Percentiles rank a stretch among this genome's conserved stretches.
Evolutionary conservation across 53 echinoderm and acorn worm genomes (phyloP).

Genomic region (Stichopus horrens): DNA sequence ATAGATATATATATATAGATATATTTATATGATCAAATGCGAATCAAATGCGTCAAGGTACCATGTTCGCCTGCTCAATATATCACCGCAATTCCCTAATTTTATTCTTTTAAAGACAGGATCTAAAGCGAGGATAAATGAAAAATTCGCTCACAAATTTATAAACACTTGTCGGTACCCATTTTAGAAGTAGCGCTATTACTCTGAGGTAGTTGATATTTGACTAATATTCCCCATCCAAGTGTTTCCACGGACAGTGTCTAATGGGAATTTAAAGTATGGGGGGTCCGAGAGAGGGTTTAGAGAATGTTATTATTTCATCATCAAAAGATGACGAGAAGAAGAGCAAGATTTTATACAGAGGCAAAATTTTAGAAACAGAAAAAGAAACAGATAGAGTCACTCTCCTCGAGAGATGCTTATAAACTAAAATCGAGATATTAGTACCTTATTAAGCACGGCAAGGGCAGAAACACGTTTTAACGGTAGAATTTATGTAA

Average conservation of each 20-base stretch:
- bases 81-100: neutral
- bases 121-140: neutral
- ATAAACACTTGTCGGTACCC: slow-evolving; percentile 26
- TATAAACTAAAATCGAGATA: neutral
- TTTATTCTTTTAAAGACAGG: neutral
- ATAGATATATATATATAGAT: neutral
- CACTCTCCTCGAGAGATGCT: neutral
- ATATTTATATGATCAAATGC: neutral
- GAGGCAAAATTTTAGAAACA: neutral
- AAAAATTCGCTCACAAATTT: neutral
- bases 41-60: neutral
- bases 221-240: slow-evolving; percentile 4
- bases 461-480: neutral
- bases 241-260: slow-evolving; percentile 28
- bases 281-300: neutral
- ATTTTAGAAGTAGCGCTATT: slow-evolving; percentile 20
- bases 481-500: neutral
- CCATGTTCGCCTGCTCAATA: neutral
- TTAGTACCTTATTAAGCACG: neutral
- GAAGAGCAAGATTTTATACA: neutral
- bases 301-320: neutral
- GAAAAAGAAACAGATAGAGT: neutral
- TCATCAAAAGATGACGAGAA: neutral
- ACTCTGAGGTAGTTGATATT: slow-evolving; percentile 33
- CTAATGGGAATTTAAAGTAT: slow-evolving; percentile 45